Evolutionary conservation across 2,888 invertebrate species (phyloP), one percentile per base, ranked within the genome.

Genomic region (Exephanes ischioxanthus): DNA sequence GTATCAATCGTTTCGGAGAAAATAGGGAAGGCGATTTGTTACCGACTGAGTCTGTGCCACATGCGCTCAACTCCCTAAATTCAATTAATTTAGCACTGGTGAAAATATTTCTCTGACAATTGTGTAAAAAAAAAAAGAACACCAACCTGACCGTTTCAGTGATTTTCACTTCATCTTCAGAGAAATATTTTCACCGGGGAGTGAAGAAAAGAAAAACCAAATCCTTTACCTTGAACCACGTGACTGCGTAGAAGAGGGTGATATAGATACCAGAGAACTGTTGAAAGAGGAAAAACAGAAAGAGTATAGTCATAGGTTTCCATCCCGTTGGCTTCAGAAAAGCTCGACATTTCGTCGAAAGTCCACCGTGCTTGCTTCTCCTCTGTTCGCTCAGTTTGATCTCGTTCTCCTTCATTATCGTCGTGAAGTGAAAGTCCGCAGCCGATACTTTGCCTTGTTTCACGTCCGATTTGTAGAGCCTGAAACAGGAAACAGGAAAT

Each of bases 191-290:
- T 37, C 37, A 37, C 37, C 6, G 3, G 26, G 14, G 3, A 2
- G 37, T 26, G 33, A 45, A 48, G 33, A 9, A 37, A 48, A 14
- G 22, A 73, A 30, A 16, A 14, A 16, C 26, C 26, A 26, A 14
- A 76, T 51, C 53, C 26, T 68, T 2, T 91, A 95, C 95, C 91
- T 95, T 91, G 88, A 96, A 95, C 92, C 96, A 95, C 16, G 95
- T 95, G 33, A 96, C 95, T 0, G 96, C 95, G 90, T 95, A 96
- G 91, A 96, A 96, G 1, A 96, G 93, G 0, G 95, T 96, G 7
- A 96, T 95, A 88, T 96, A 96, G 86, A 96, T 95, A 58, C 96
- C 96, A 33, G 95, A 94, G 87, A 95, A 95, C 88, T 96, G 95
- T 91, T 96, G 96, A 89, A 95, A 95, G 66, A 95, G 93, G 91